Evolutionary conservation across 2,113 vertebrate species (phyloP), one percentile per base, ranked within the genome.

Genomic region (Limnothrissa miodon): DNA sequence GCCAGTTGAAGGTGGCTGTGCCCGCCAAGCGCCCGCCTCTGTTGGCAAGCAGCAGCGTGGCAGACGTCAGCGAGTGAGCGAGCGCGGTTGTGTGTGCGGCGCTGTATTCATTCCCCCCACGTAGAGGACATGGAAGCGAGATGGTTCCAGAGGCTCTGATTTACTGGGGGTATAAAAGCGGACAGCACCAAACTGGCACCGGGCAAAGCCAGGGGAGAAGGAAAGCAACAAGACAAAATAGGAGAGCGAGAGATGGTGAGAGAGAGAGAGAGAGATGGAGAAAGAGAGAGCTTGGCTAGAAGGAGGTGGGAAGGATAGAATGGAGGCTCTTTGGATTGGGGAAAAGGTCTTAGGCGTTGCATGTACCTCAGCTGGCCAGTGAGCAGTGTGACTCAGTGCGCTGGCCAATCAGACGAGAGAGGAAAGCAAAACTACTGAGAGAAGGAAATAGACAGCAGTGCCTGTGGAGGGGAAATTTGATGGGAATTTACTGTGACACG

Each of bases 161-260:
- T 85, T 85, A 83, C 80, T 45, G 78, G 80, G 80, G 45, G 85
- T 82, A 25, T 80, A 42, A 79, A 36, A 79, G 79, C 87, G 42
- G 81, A 66, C 83, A 19, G 74, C 79, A 66, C 70, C 80, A 39
- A 80, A 70, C 80, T 56, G 81, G 78, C 83, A 39, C 59, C 45
- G 9, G 80, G 80, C 39, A 83, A 85, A 85, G 82, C 83, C 79
- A 81, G 62, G 21, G 39, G 39, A 79, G 78, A 29, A 2, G 21
- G 53, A n/a, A 53, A 39, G 5, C 25, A 62, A 25, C 1, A 62
- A 25, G 53, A 29, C 48, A 36, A 81, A 10, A 81, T 42, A 44
- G 25, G 3, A 56, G n/a, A n/a, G n/a, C 39, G n/a, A 0, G 39
- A 74, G 78, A 74, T 44, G 39, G 74, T 46, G 79, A 74, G 56